These are phyloP conservation scores for Bombyx mori DNA, from an alignment of 1,140 invertebrate species.

Conservation along the genomic window DNA sequence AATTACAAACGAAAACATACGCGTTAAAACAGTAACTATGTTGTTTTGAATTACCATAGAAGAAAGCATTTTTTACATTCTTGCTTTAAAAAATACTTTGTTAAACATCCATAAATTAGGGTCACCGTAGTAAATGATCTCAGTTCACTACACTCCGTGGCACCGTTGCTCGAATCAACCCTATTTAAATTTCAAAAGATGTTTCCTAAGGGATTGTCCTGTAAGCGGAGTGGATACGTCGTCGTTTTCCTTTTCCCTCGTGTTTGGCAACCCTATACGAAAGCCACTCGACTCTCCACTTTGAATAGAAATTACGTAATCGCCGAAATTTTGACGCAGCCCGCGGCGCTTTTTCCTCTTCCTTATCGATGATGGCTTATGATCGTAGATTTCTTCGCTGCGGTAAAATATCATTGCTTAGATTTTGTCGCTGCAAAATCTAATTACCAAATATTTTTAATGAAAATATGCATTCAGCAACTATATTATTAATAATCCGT, in stretches of 20 bases:
- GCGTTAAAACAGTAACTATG: too few relatives aligned
- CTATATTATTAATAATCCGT: too few relatives aligned
- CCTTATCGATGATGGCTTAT: conserved; percentile 26
- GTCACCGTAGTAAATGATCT: too few relatives aligned
- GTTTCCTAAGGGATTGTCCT: conserved; percentile 17
- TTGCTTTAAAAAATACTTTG: too few relatives aligned
- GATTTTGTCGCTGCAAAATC: conserved; percentile 1
- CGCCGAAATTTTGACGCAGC: conserved; percentile 33
- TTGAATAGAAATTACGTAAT: conserved; percentile 53
- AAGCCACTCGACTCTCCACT: conserved; percentile 30
- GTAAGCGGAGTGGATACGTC: conserved; percentile 17
- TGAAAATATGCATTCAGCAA: too few relatives aligned
- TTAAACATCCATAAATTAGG: too few relatives aligned
- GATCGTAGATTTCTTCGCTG: conserved; percentile 11
- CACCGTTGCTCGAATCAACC: conserved; percentile 20
- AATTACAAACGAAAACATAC: too few relatives aligned
- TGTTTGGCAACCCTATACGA: conserved; percentile 17
- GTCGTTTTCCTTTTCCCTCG: conserved; percentile 20
- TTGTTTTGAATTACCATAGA: too few relatives aligned
- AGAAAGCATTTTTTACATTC: too few relatives aligned
- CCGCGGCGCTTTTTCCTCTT: conserved; percentile 17
- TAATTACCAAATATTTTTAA: background rate
- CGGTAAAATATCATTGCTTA: conserved; percentile 3
- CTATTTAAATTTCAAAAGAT: conserved; percentile 41
- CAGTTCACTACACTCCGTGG: too few relatives aligned